phyloP scores from a whole-genome alignment of 1,140 invertebrate species.

The honey bee (Apis mellifera) region Amel_HAv3.1 CM009939.2:6864501-6865000 shows the following conservation, averaged over 20 bases:
- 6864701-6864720: not conserved
- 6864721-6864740: not conserved
- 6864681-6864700: not conserved
- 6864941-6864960: constrained; percentile 61
- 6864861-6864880: constrained; percentile 69
- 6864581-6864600: constrained; percentile 50
- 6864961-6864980: constrained; percentile 71
- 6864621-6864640: not conserved
- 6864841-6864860: constrained; percentile 73
- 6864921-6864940: constrained; percentile 53
- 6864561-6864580: constrained; percentile 48
- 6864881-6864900: constrained; percentile 60
- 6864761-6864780: constrained; percentile 74
- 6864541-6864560: constrained; percentile 14
- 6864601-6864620: not conserved
- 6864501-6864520: constrained; percentile 28
- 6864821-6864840: constrained; percentile 80
- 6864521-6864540: not conserved
- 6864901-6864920: constrained; percentile 54
- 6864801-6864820: constrained; percentile 77
- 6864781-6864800: constrained; percentile 80
- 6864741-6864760: constrained; percentile 61
- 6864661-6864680: constrained; percentile 38
- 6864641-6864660: constrained; percentile 49
- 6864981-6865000: not conserved